These are phyloP conservation scores for Otis tarda DNA, from an alignment of 2,113 vertebrate genomes.

Conservation along the genomic window DNA sequence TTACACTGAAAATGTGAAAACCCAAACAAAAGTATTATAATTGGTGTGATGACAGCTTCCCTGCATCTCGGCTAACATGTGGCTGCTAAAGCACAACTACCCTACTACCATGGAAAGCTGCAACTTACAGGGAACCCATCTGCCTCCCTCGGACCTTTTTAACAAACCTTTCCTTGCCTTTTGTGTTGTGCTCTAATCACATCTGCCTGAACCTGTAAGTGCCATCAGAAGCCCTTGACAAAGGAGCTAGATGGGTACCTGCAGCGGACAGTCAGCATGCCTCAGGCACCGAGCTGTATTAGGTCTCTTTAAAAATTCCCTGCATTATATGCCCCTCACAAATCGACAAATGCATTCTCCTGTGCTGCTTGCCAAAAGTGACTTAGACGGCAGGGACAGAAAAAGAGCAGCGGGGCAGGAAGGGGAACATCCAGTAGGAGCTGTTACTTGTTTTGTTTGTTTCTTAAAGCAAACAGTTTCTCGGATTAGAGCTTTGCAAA, in stretches of 20 bases:
- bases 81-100: neutral
- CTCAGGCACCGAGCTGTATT: neutral
- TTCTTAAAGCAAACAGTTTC: constrained; percentile 26
- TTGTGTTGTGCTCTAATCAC: neutral
- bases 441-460: constrained; percentile 18
- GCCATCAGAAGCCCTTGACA: neutral
- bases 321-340: neutral
- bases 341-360: neutral
- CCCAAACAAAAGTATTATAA: neutral
- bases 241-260: neutral
- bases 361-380: neutral
- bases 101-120: neutral
- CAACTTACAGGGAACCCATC: neutral
- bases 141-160: neutral
- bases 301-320: neutral
- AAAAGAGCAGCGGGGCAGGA: constrained; percentile 2
- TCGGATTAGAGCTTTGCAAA: constrained; percentile 2
- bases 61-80: neutral
- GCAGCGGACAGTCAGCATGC: neutral
- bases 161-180: neutral
- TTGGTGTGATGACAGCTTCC: neutral
- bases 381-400: neutral
- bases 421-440: constrained; percentile 30
- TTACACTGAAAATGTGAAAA: neutral
- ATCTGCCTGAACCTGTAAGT: neutral